Evolutionary conservation across 2,888 invertebrate genomes (phyloP), one percentile per base, ranked within the genome.

Genomic region (Fabriciana adippe): DNA sequence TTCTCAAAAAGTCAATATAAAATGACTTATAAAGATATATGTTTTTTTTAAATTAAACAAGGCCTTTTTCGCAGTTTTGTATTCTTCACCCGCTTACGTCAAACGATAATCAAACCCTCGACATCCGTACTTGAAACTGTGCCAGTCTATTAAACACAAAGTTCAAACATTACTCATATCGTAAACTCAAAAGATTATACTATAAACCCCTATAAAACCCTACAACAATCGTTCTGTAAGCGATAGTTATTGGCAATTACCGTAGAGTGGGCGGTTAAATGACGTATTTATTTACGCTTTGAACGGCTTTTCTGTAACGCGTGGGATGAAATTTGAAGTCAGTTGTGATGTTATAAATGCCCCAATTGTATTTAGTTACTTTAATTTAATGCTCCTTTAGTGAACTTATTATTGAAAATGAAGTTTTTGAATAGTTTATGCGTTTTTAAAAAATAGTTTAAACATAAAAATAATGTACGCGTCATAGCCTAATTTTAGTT

Each of bases 251-350:
- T 45, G 26, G 53, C 45, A 66, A 66, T 66, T 66, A 66, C 57
- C 54, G 18, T 31, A 15, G 21, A 31, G 66, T 60, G 16, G 54
- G 54, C 54, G 66, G 45, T 47, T 54, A 57, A 60, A 35, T 47
- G 54, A 60, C 31, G 57, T 54, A 59, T 66, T 59, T 66, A 66
- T 59, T 60, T 66, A 66, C 53, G 57, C 45, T 35, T 53, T 53
- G 59, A 54, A 41, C 45, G 59, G 41, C 41, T 59, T 47, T 16
- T 53, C 51, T 57, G 15, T 64, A 59, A 59, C 48, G 59, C 59
- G 35, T 64, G 56, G 56, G 50, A 64, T 64, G 50, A 56, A 41
- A 41, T 56, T 50, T 31, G 41, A n/a, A 50, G 35, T 64, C 41
- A 8, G 16, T 21, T 56, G 64, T 6, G 13, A 31, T n/a, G 48